Evolutionary conservation across 2,888 invertebrate species (phyloP).

Genomic region (Leucophora obtusa): DNA sequence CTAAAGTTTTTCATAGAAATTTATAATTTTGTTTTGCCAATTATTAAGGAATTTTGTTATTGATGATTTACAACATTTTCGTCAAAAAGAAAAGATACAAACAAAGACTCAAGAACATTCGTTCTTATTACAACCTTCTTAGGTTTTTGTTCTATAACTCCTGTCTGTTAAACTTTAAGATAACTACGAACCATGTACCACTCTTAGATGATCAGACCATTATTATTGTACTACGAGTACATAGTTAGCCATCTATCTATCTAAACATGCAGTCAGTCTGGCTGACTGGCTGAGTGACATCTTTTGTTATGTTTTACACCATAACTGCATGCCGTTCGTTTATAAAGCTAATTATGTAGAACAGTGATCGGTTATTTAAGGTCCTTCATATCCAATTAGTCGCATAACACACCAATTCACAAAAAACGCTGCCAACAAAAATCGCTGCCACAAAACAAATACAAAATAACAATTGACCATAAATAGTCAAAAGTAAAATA

Average conservation of each 20-base stretch:
- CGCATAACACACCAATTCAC: constrained; percentile 67
- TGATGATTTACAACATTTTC: constrained; percentile 63
- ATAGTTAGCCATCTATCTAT: background rate
- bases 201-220: background rate
- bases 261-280: background rate
- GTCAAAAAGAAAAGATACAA: constrained; percentile 20
- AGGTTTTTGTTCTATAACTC: background rate
- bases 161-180: constrained; percentile 1
- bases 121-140: constrained; percentile 18
- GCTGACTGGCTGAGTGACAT: constrained; percentile 54
- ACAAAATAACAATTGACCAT: constrained; percentile 65
- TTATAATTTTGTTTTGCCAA: constrained; percentile 56
- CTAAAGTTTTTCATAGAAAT: constrained; percentile 39
- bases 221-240: background rate
- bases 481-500: constrained; percentile 68
- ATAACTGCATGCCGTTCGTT: constrained; percentile 65
- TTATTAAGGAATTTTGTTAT: constrained; percentile 61
- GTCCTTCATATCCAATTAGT: constrained; percentile 70
- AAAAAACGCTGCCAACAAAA: constrained; percentile 54
- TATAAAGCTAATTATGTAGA: constrained; percentile 67
- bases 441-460: constrained; percentile 43
- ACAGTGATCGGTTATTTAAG: constrained; percentile 68
- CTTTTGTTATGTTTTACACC: constrained; percentile 65
- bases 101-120: constrained; percentile 20
- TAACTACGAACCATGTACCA: background rate